phyloP scores from a whole-genome alignment of 1,140 invertebrate species.

The Nasonia longicornis region DNA sequence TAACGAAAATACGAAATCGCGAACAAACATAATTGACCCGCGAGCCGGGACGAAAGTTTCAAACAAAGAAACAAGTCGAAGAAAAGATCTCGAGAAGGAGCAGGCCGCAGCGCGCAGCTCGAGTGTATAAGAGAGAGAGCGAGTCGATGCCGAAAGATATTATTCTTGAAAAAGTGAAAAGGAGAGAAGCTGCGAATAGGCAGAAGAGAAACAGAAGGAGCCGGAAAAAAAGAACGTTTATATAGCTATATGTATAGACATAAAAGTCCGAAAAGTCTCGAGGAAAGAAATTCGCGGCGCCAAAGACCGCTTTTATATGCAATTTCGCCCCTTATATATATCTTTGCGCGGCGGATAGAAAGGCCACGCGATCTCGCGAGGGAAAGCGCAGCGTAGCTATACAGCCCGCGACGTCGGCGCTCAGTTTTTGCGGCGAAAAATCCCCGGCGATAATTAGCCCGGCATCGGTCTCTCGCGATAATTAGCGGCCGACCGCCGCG shows the following conservation, averaged over 20 bases:
- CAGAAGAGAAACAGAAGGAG: constrained; percentile 7
- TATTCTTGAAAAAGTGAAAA: constrained; percentile 45
- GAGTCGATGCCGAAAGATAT: constrained; percentile 37
- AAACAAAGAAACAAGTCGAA: constrained; percentile 45
- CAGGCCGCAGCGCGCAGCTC: constrained; percentile 2
- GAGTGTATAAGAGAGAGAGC: constrained; percentile 13
- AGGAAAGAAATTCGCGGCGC: constrained; percentile 23
- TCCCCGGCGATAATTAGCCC: constrained; percentile 40
- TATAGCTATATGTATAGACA: not conserved
- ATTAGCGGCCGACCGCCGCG: constrained; percentile 28
- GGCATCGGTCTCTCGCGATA: constrained; percentile 44
- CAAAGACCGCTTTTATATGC: constrained; percentile 41
- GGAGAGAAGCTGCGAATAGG: constrained; percentile 10
- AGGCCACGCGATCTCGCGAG: not conserved
- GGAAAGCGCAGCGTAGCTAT: constrained; percentile 7
- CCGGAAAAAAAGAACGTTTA: not conserved
- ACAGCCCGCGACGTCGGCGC: not conserved
- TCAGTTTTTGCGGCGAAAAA: constrained; percentile 40
- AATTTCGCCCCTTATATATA: constrained; percentile 2
- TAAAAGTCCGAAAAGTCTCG: constrained; percentile 29
- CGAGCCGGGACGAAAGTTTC: constrained; percentile 32
- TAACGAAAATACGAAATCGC: constrained; percentile 34
- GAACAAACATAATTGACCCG: constrained; percentile 43
- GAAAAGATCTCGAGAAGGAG: constrained; percentile 44
- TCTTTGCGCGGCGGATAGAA: not conserved